A percentile compares a stretch with the other conserved stretches of the same genome.
Evolutionary conservation across 1,140 invertebrate genomes (phyloP).

Genomic region (Drosophila pseudoobscura): DNA sequence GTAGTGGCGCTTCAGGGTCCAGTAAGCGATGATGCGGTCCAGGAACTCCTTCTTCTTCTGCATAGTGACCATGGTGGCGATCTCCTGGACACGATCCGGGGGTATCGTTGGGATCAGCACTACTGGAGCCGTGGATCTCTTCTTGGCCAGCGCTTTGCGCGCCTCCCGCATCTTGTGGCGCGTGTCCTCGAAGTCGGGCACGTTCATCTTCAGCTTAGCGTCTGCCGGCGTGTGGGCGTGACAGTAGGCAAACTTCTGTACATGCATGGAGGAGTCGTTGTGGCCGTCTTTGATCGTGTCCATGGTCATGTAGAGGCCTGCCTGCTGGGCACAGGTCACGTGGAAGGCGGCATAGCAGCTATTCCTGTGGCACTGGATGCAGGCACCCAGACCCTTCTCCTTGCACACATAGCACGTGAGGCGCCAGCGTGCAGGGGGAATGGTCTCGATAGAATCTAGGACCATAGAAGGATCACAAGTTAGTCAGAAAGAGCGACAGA

Average conservation of each 20-base stretch:
- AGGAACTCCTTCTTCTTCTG: slow-evolving; percentile 93
- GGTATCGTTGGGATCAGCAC: slow-evolving; percentile 97
- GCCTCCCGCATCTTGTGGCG: slow-evolving; percentile 90
- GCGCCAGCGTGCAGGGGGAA: slow-evolving; percentile 97
- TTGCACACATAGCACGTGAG: slow-evolving; percentile 98
- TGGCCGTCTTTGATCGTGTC: slow-evolving; percentile 92
- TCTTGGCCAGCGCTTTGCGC: slow-evolving; percentile 89
- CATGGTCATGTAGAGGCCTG: slow-evolving; percentile 98
- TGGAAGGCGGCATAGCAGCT: slow-evolving; percentile 99
- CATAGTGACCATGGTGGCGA: slow-evolving; percentile 88
- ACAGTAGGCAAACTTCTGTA: slow-evolving; percentile 98
- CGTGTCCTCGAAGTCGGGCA: slow-evolving; percentile 77
- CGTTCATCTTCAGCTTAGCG: slow-evolving; percentile 83
- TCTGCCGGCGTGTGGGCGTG: slow-evolving; percentile 96
- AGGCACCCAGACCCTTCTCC: slow-evolving; percentile 95
- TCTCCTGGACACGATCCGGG: slow-evolving; percentile 93
- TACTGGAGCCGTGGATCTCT: slow-evolving; percentile 94
- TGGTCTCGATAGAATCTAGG: slow-evolving; percentile 96
- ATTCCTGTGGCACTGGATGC: slow-evolving; percentile 98
- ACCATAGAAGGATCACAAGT: not conserved
- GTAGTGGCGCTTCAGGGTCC: slow-evolving; percentile 97
- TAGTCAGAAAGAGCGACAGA: too few species aligned
- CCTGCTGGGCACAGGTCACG: slow-evolving; percentile 99
- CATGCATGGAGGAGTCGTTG: slow-evolving; percentile 88
- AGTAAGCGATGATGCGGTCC: slow-evolving; percentile 94